Base-by-base conservation (phyloP, 2,888 invertebrate genomes). In the Chouioia cunea region DNA sequence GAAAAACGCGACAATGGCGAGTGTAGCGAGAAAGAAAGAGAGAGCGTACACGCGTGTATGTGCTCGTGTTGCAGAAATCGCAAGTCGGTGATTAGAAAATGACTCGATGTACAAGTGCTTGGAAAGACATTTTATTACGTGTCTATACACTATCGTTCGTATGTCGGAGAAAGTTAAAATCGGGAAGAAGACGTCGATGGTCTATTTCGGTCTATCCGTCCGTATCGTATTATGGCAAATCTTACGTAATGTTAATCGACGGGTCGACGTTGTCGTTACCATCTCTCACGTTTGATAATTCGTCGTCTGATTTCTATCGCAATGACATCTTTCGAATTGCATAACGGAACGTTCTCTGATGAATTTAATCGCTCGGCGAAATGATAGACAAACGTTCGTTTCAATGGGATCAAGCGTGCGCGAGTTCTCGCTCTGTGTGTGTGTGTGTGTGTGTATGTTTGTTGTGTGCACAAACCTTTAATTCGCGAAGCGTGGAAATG, bases 401-500 rank as follows among this genome's bases (percentile, higher is more conserved):
- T n/a, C n/a, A n/a, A n/a, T n/a, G n/a, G n/a, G n/a, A n/a, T n/a
- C n/a, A n/a, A n/a, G n/a, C n/a, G n/a, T n/a, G n/a, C n/a, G n/a
- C n/a, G n/a, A n/a, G n/a, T n/a, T n/a, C n/a, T n/a, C n/a, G n/a
- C n/a, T n/a, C n/a, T n/a, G n/a, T n/a, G n/a, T n/a, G n/a, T n/a
- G n/a, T n/a, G n/a, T n/a, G n/a, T n/a, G n/a, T n/a, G n/a, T n/a
- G n/a, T n/a, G 48, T 12, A 48, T 6, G 6, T 48, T n/a, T 47
- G 4, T 4, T n/a, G 18, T 50, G n/a, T n/a, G n/a, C n/a, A 59
- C 65, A 16, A 15, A 89, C 90, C 84, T 95, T 89, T 66, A 97
- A 87, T 85, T 96, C 95, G 65, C 89, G 90, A 63, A 97, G 87
- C 27, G 90, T 90, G 75, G 90, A 91, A 78, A 97, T 90, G 8